A percentile compares a stretch with the other conserved stretches of the same genome.
phyloP scores from a whole-genome alignment of 2,113 vertebrate species.

The Octodon degus region DNA sequence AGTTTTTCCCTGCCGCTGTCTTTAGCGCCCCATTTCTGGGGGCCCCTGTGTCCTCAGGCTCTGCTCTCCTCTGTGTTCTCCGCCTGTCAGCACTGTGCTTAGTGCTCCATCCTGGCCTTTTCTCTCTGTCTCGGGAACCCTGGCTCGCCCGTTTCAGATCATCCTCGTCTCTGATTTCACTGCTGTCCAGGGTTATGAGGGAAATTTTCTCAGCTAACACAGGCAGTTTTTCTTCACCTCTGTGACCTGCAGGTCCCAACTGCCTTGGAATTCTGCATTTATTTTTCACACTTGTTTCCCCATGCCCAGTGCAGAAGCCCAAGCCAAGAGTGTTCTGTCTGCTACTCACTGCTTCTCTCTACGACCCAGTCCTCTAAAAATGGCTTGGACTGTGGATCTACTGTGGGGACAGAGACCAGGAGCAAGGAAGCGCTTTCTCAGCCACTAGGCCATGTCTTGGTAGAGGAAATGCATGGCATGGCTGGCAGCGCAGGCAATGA shows the following conservation, averaged over 20 bases:
- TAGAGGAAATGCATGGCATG: not conserved
- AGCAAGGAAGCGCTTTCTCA: not conserved
- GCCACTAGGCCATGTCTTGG: not conserved
- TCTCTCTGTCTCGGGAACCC: not conserved
- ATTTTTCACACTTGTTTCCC: not conserved
- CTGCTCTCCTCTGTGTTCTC: not conserved
- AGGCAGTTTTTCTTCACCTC: not conserved
- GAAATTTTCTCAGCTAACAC: not conserved
- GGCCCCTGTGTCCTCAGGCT: not conserved
- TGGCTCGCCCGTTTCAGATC: not conserved
- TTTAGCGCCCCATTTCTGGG: not conserved
- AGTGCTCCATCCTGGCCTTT: not conserved
- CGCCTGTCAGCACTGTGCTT: not conserved
- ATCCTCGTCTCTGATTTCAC: not conserved
- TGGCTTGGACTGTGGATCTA: not conserved
- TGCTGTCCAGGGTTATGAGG: not conserved
- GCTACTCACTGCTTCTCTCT: not conserved
- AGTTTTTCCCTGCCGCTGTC: not conserved
- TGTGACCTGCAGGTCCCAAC: not conserved
- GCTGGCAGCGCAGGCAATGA: not conserved
- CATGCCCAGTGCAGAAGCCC: not conserved
- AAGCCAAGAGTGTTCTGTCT: not conserved
- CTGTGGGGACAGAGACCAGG: not conserved
- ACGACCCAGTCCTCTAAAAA: not conserved
- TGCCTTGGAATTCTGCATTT: not conserved